These are phyloP conservation scores for Myotis planiceps DNA, from an alignment of 2,797 vertebrate genomes.

Conservation along the genomic window DNA sequence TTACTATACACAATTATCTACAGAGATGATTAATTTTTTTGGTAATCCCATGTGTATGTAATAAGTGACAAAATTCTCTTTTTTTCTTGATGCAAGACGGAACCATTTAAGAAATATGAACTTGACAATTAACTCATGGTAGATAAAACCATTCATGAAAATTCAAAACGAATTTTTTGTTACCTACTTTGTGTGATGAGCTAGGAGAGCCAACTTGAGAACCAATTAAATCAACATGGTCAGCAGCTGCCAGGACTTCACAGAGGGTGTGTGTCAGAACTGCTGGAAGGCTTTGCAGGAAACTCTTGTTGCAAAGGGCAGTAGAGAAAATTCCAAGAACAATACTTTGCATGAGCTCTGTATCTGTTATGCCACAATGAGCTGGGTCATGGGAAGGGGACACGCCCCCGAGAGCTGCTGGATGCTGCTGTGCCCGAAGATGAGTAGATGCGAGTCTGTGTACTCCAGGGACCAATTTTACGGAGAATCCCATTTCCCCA, in stretches of 20 bases:
- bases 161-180: background rate
- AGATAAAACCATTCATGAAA: constrained; percentile 4
- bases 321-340: too few relatives aligned
- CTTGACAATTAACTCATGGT: background rate
- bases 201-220: background rate
- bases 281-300: background rate
- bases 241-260: background rate
- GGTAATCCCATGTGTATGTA: background rate
- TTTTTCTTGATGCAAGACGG: background rate
- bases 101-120: background rate
- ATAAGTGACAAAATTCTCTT: background rate
- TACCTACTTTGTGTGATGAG: background rate
- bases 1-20: background rate
- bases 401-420: rapidly evolving
- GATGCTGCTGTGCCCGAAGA: rapidly evolving
- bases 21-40: background rate
- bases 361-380: rapidly evolving
- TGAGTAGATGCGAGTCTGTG: rapidly evolving
- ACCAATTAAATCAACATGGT: background rate
- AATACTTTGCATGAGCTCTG: background rate
- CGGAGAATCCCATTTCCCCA: background rate
- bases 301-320: background rate
- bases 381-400: rapidly evolving
- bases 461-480: background rate
- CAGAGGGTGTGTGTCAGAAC: background rate